phyloP scores from a whole-genome alignment of 2,888 invertebrate genomes.

The Xanthostigma xanthostigma region DNA sequence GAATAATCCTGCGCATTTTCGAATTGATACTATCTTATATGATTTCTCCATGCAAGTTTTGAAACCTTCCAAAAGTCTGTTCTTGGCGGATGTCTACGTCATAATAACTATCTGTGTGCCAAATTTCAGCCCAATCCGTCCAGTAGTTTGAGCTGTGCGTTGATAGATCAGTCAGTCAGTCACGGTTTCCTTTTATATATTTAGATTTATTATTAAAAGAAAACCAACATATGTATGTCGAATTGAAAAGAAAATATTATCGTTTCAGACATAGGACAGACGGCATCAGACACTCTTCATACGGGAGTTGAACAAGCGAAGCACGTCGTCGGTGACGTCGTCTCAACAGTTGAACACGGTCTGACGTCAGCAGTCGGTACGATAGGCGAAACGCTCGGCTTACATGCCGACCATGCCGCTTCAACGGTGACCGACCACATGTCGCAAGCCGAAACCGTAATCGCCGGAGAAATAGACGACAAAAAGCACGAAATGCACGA shows the following conservation, averaged over 20 bases:
- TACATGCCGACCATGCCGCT: constrained; percentile 6
- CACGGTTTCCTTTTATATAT: too few relatives aligned
- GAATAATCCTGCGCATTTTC: too few relatives aligned
- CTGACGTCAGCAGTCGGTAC: constrained; percentile 22
- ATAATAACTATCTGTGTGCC: too few relatives aligned
- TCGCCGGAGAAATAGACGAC: constrained; percentile 3
- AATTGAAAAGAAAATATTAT: neutral
- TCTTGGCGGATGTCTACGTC: too few relatives aligned
- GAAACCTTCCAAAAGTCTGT: too few relatives aligned
- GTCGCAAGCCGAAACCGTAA: constrained; percentile 2
- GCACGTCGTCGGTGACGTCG: constrained; percentile 21
- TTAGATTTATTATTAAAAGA: too few relatives aligned
- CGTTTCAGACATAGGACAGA: constrained; percentile 22
- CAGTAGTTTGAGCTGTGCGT: too few relatives aligned
- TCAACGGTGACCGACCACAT: neutral
- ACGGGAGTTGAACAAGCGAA: constrained; percentile 24
- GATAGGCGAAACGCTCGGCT: constrained; percentile 22
- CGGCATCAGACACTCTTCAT: constrained; percentile 21
- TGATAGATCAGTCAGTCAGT: too few relatives aligned
- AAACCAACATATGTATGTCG: too few relatives aligned
- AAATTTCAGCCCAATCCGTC: too few relatives aligned
- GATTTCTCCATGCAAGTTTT: too few relatives aligned
- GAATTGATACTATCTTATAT: too few relatives aligned
- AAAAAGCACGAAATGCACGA: neutral
- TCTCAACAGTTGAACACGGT: constrained; percentile 23